These are phyloP conservation scores for Ochlodes sylvanus DNA, from an alignment of 2,888 invertebrate genomes.

Conservation along the genomic window DNA sequence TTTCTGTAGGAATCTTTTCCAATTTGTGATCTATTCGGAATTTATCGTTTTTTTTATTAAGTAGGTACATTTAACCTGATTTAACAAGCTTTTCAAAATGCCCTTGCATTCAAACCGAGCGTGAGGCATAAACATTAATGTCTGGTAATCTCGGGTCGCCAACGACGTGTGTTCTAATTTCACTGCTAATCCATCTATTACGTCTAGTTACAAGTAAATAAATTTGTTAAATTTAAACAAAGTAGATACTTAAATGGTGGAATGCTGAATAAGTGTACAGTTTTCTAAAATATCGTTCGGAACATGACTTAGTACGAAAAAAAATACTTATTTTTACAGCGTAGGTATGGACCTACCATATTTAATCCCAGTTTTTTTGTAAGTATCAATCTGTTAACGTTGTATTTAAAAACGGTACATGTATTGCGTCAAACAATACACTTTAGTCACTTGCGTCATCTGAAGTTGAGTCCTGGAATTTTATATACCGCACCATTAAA, in stretches of 20 bases:
- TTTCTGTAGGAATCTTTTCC: too few relatives aligned
- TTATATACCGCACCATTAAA: conserved; percentile 20
- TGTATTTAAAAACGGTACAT: too few relatives aligned
- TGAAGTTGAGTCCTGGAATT: neutral
- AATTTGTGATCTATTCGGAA: too few relatives aligned
- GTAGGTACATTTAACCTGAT: neutral
- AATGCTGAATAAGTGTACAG: neutral
- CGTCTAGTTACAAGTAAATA: neutral
- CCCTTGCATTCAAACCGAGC: neutral
- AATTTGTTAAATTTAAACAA: conserved; percentile 10
- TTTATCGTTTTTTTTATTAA: too few relatives aligned
- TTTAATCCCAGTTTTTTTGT: too few relatives aligned
- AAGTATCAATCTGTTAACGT: too few relatives aligned
- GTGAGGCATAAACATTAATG: conserved; percentile 5
- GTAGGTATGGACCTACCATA: too few relatives aligned
- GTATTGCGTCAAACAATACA: neutral
- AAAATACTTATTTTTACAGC: too few relatives aligned
- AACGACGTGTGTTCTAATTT: conserved; percentile 12
- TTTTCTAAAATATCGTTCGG: too few relatives aligned
- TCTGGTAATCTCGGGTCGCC: conserved; percentile 16
- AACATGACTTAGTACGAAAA: too few relatives aligned
- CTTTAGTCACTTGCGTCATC: neutral
- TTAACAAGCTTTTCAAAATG: neutral
- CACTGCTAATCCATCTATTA: conserved; percentile 15
- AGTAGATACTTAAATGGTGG: neutral